phyloP scores from a whole-genome alignment of 2,797 vertebrate species.

The Mus spretus region DNA sequence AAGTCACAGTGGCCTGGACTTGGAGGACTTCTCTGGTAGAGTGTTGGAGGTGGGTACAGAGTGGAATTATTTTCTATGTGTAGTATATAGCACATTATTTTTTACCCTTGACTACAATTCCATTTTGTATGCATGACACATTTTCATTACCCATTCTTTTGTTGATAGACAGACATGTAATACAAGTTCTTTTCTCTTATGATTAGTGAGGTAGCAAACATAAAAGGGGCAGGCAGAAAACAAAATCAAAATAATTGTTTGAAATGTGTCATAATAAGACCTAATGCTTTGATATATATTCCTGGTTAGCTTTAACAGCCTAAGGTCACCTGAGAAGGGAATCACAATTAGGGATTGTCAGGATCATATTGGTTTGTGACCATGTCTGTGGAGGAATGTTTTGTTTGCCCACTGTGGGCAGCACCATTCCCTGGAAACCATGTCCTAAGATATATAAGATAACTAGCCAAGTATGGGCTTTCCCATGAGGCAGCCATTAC shows the following conservation, averaged over 20 bases:
- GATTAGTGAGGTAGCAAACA: not conserved
- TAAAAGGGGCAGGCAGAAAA: not conserved
- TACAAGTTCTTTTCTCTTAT: not conserved
- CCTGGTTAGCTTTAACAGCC: not conserved
- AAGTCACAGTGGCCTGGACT: not conserved
- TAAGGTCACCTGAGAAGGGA: not conserved
- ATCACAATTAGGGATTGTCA: not conserved
- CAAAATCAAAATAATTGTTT: not conserved
- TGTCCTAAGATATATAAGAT: not conserved
- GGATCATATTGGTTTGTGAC: not conserved
- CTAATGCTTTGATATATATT: not conserved
- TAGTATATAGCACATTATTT: too few species aligned
- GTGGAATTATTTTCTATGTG: not conserved
- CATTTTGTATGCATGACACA: not conserved
- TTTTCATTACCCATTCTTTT: not conserved
- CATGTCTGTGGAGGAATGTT: too few species aligned
- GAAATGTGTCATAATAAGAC: not conserved
- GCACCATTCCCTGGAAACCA: not conserved
- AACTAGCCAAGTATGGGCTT: too few species aligned
- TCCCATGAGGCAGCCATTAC: not conserved
- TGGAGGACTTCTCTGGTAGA: too few species aligned
- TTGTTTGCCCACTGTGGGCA: not conserved
- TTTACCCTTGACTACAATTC: not conserved
- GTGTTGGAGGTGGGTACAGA: accelerated
- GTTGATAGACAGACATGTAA: not conserved